These are phyloP conservation scores for Orientallactaga bullata DNA, from an alignment of 2,113 vertebrate species.

Conservation along the genomic window DNA sequence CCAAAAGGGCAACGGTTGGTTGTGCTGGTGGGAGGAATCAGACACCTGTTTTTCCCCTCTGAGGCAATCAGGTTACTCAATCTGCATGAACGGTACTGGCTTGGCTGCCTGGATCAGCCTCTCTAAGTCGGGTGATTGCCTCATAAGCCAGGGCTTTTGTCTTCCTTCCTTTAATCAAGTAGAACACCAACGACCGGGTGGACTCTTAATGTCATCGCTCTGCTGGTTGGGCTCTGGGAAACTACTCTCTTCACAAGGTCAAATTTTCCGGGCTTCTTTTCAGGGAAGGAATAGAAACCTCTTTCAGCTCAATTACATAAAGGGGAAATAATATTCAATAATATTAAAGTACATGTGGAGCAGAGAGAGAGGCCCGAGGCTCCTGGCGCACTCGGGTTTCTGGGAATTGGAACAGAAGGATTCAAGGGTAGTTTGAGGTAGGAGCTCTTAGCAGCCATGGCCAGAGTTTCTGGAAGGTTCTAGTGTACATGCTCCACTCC, in stretches of 20 bases:
- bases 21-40: neutral
- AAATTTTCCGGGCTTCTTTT: conserved; percentile 29
- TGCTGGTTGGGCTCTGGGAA: conserved; percentile 29
- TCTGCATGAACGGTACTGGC: neutral
- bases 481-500: rapidly evolving
- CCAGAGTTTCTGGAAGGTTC: neutral
- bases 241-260: neutral
- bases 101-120: neutral
- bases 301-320: neutral
- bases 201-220: conserved; percentile 27
- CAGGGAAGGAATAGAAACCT: neutral
- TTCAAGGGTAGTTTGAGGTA: neutral
- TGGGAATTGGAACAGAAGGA: neutral
- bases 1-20: neutral
- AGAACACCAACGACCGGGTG: conserved; percentile 3
- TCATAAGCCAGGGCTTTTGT: conserved; percentile 50
- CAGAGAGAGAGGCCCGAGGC: neutral
- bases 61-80: neutral
- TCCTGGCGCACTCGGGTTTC: neutral
- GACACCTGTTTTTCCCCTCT: neutral
- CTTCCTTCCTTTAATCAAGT: conserved; percentile 69
- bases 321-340: neutral
- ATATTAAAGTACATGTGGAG: neutral
- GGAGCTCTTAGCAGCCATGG: neutral
- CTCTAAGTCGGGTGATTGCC: neutral